Evolutionary conservation across 2,113 vertebrate species (phyloP), one percentile per base, ranked within the genome.

Genomic region (Odontophorus gujanensis): DNA sequence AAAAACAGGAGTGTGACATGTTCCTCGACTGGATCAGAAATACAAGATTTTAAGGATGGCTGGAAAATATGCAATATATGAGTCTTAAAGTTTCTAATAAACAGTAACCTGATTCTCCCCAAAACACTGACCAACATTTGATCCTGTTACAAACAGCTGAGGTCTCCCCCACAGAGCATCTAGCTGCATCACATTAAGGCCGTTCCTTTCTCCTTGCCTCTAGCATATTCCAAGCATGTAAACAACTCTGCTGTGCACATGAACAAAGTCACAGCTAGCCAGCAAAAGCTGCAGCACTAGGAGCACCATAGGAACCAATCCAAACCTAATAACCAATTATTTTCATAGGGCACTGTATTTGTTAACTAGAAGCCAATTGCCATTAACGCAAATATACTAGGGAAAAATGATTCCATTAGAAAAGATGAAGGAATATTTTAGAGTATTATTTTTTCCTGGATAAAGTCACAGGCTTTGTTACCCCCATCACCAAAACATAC

Each of bases 191-290:
- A 87, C 85, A 90, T 77, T 92, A 94, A 93, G 93, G 89, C 73
- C 53, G 79, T 92, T 95, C 89, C 92, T 95, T 95, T 97, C 93
- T 95, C 93, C 90, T 97, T 97, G 95, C 94, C 93, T 87, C 94
- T 67, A 95, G 91, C 92, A 88, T 94, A 96, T 82, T 95, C 77
- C 92, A 59, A 92, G 63, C 90, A 83, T 67, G 79, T 96, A 96
- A 96, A 96, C 95, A 97, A 89, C 90, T 90, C 91, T 3, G 38
- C 88, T 80, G 85, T 62, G 80, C 34, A 63, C 65, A 93, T 72
- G 91, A 71, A 82, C 91, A 74, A 88, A 91, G 73, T 81, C 95
- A 91, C 63, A 47, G 89, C 81, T 66, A 77, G 76, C 85, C 45
- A 85, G 87, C 59, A 76, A 97, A 91, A 96, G 76, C 87, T 84